These are phyloP conservation scores for Drosophila willistoni DNA, from an alignment of 1,140 invertebrate species.

Conservation along the genomic window DNA sequence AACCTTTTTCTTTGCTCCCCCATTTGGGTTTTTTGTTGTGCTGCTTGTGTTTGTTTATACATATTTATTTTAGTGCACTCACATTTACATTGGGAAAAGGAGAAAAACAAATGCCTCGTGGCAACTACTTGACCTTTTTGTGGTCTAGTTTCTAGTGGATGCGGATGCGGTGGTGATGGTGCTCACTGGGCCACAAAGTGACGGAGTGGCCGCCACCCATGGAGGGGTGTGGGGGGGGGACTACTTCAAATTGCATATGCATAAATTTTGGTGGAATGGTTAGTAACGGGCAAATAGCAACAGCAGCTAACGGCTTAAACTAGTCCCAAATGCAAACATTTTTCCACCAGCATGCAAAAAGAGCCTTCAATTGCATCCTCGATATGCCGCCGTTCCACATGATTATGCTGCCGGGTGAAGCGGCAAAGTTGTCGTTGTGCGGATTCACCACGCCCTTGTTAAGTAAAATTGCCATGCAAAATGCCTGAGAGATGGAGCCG, in stretches of 20 bases:
- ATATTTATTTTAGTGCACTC: slow-evolving; percentile 49
- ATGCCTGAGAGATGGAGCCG: slow-evolving; percentile 43
- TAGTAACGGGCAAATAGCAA: not conserved
- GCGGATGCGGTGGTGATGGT: slow-evolving; percentile 9
- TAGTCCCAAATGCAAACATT: slow-evolving; percentile 40
- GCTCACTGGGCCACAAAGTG: slow-evolving; percentile 17
- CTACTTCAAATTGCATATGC: slow-evolving; percentile 33
- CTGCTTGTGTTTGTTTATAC: slow-evolving; percentile 30
- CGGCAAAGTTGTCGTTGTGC: slow-evolving; percentile 36
- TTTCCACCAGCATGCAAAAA: slow-evolving; percentile 8
- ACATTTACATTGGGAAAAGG: slow-evolving; percentile 25
- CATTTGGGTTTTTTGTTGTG: slow-evolving; percentile 24
- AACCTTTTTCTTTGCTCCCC: slow-evolving; percentile 39
- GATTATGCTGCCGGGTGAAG: slow-evolving; percentile 53
- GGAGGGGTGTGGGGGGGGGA: not conserved
- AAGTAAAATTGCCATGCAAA: slow-evolving; percentile 74
- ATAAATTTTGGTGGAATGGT: slow-evolving; percentile 24
- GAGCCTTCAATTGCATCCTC: slow-evolving; percentile 18
- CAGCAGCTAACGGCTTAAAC: slow-evolving; percentile 41
- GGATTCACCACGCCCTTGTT: slow-evolving; percentile 50
- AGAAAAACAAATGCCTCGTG: slow-evolving; percentile 30
- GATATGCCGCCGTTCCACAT: slow-evolving; percentile 39
- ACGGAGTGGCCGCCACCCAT: not conserved
- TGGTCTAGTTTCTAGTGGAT: slow-evolving; percentile 1
- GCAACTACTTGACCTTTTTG: slow-evolving; percentile 55